Percentiles rank a stretch among this genome's conserved stretches.
phyloP scores from a whole-genome alignment of 2,888 invertebrate genomes.

The Stenurella melanura region DNA sequence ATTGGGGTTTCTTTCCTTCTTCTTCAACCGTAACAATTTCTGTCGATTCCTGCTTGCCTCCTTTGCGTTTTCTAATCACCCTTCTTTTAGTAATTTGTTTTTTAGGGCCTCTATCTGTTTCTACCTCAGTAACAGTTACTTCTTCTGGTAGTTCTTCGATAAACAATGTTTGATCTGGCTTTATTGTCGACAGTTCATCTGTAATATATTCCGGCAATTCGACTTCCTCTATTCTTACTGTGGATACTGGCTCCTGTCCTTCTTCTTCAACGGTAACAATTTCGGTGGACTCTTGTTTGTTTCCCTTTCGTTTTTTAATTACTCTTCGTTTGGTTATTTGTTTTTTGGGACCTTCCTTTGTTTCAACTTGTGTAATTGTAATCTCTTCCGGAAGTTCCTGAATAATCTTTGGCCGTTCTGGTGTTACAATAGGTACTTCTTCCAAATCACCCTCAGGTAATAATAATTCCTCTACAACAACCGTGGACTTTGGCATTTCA shows the following conservation, averaged over 20 bases:
- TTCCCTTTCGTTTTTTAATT: conserved; percentile 70
- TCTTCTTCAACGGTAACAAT: conserved; percentile 67
- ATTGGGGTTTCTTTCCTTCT: conserved; percentile 72
- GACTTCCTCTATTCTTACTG: conserved; percentile 61
- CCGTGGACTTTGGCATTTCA: conserved; percentile 69
- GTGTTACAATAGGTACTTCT: conserved; percentile 57
- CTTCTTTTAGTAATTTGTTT: conserved; percentile 70
- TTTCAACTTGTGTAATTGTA: conserved; percentile 67
- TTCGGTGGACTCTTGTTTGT: conserved; percentile 68
- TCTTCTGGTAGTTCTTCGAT: conserved; percentile 63
- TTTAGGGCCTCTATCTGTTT: conserved; percentile 61
- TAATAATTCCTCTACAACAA: conserved; percentile 63
- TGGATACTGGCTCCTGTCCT: conserved; percentile 66
- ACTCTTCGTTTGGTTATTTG: conserved; percentile 70
- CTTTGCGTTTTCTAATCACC: conserved; percentile 71
- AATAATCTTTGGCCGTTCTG: conserved; percentile 57
- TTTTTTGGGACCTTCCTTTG: conserved; percentile 60
- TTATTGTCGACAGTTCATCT: conserved; percentile 42
- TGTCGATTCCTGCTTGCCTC: conserved; percentile 70
- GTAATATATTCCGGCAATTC: conserved; percentile 50
- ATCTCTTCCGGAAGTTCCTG: conserved; percentile 72
- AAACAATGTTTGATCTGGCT: background rate
- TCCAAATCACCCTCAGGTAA: conserved; percentile 54
- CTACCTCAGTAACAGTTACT: conserved; percentile 60
- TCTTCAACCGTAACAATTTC: conserved; percentile 73